Evolutionary conservation across 2,113 vertebrate genomes (phyloP), one percentile per base, ranked within the genome.

Genomic region (Pica pica): DNA sequence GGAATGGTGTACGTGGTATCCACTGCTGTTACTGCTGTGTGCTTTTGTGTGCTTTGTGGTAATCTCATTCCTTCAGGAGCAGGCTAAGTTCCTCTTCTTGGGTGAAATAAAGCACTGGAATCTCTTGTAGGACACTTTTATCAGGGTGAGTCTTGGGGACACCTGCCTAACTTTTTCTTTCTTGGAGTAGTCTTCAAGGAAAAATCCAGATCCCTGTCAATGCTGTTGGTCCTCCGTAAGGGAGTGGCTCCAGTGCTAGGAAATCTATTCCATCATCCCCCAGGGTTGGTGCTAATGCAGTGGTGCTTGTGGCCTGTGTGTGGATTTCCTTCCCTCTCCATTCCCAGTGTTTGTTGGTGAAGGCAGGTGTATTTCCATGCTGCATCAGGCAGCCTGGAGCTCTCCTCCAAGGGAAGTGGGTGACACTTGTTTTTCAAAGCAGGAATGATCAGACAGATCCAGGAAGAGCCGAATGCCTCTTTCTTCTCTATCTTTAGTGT

Each of bases 261-360:
- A 84, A 70, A 50, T 35, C 44, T 90, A 2, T 68, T 94, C 80
- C 52, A 26, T 7, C 26, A 44, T 17, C 10, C 52, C 4, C 17
- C 49, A 76, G 26, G 2, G 11, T 5, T 87, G 46, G 16, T 55
- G 35, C 13, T 84, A 17, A 35, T 44, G 11, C 67, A 46, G 15
- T 46, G 26, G 3, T 1, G 2, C 52, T 49, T 1, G 1, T 76
- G 37, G 16, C 37, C 17, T 9, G 4, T 2, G 7, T n/a, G 30
- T 61, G 42, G 17, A 22, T 94, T 74, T 77, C 35, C 30, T 82
- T 63, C 31, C 31, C 16, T 59, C 47, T 92, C 30, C 23, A 39
- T 67, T 16, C 20, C 27, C 13, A n/a, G 0, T 27, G 19, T 87
- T 87, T 68, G 19, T 8, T 68, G 60, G 44, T 4, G 3, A 91